A percentile compares a stretch with the other conserved stretches of the same genome.
phyloP scores from a whole-genome alignment of 2,113 vertebrate species.

The Cichladusa arquata region DNA sequence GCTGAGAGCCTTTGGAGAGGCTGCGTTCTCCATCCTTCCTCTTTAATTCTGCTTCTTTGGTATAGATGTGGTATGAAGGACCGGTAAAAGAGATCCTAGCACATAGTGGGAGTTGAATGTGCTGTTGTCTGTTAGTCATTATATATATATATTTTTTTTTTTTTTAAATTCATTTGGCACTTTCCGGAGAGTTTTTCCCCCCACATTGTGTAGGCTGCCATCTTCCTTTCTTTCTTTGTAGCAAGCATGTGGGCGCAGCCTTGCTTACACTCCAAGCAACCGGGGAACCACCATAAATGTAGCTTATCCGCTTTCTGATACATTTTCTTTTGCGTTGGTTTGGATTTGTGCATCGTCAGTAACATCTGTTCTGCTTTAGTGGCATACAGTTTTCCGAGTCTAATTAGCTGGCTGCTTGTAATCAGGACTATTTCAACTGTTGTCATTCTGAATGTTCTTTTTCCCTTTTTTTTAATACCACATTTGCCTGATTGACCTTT shows the following conservation, averaged over 20 bases:
- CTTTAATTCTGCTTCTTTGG: neutral
- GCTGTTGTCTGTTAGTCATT: constrained; percentile 66
- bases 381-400: constrained; percentile 70
- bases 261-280: constrained; percentile 58
- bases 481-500: constrained; percentile 92
- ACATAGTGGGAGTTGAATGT: constrained; percentile 29
- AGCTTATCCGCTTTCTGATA: constrained; percentile 57
- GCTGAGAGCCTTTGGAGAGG: neutral
- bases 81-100: neutral
- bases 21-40: neutral
- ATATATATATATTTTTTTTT: neutral
- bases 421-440: constrained; percentile 82
- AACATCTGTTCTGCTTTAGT: constrained; percentile 74
- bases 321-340: constrained; percentile 69
- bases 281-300: constrained; percentile 50
- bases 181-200: neutral
- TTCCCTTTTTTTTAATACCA: constrained; percentile 78
- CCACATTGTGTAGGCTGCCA: constrained; percentile 36
- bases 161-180: constrained; percentile 40
- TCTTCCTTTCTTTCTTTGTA: constrained; percentile 54
- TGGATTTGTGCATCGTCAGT: constrained; percentile 67
- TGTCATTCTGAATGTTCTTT: constrained; percentile 85
- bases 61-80: neutral
- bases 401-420: constrained; percentile 77
- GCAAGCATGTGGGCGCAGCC: constrained; percentile 72